phyloP scores from a whole-genome alignment of 2,888 invertebrate genomes.

The Odontothrips loti region DNA sequence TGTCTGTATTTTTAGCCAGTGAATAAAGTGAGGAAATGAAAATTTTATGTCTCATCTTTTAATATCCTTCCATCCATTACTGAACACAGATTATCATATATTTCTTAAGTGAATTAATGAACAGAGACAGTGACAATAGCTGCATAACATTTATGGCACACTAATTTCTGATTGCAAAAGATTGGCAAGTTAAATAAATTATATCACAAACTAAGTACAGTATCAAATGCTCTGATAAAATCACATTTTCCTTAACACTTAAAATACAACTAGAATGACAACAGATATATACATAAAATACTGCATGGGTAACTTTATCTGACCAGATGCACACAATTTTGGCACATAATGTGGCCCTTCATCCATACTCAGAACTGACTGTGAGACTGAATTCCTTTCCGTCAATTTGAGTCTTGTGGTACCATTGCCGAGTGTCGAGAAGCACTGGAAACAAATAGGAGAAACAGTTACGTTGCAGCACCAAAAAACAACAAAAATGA shows the following conservation, averaged over 20 bases:
- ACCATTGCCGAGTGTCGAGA: constrained; percentile 87
- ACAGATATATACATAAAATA: background rate
- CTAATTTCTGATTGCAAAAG: background rate
- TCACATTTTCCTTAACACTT: background rate
- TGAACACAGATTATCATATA: background rate
- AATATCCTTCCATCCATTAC: background rate
- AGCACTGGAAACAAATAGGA: constrained; percentile 58
- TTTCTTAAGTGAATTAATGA: background rate
- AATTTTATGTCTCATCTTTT: background rate
- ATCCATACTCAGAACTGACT: constrained; percentile 88
- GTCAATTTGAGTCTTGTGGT: constrained; percentile 78
- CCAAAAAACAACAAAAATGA: constrained; percentile 29
- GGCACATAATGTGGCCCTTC: constrained; percentile 39
- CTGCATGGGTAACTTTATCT: constrained; percentile 14
- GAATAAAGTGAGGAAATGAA: background rate
- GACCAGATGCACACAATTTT: background rate
- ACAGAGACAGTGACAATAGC: too few species aligned
- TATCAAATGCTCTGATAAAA: background rate
- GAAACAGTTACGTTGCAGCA: constrained; percentile 23
- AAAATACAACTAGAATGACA: background rate
- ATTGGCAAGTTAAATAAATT: background rate
- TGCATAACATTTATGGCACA: background rate
- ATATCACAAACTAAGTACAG: constrained; percentile 20
- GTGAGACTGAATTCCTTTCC: constrained; percentile 79
- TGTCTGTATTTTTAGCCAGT: background rate